Percentiles rank a stretch among this genome's conserved stretches.
Evolutionary conservation across 1,140 invertebrate genomes (phyloP).

Genomic region (Scaptomyza pallida): DNA sequence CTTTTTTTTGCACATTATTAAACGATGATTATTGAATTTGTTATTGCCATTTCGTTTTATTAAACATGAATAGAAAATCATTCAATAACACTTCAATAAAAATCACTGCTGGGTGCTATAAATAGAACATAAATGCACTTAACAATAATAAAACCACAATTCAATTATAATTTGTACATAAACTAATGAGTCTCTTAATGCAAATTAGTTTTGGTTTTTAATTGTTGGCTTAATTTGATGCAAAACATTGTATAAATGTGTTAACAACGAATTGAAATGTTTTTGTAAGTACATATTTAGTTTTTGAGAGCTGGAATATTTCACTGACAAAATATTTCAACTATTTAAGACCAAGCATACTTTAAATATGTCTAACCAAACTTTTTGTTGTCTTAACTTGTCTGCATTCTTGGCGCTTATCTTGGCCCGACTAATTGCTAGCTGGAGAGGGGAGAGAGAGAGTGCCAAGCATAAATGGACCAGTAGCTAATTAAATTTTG

Average conservation of each 20-base stretch:
- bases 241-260: no score
- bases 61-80: no score
- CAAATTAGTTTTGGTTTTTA: no score
- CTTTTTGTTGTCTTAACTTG: constrained; percentile 24
- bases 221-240: neutral
- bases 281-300: no score
- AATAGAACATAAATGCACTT: no score
- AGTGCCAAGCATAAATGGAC: neutral
- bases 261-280: neutral
- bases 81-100: no score
- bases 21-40: constrained; percentile 15
- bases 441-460: constrained; percentile 1
- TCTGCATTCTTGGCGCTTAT: constrained; percentile 36
- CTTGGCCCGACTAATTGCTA: constrained; percentile 40
- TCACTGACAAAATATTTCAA: neutral
- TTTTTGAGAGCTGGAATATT: no score
- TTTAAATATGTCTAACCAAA: constrained; percentile 3
- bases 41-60: neutral
- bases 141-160: no score
- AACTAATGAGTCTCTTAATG: no score
- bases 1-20: constrained; percentile 5
- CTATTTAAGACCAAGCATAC: neutral
- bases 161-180: no score
- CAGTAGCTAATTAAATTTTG: constrained; percentile 60
- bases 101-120: no score